Evolutionary conservation across 2,113 vertebrate species (phyloP).

Genomic region (Colaptes auratus): DNA sequence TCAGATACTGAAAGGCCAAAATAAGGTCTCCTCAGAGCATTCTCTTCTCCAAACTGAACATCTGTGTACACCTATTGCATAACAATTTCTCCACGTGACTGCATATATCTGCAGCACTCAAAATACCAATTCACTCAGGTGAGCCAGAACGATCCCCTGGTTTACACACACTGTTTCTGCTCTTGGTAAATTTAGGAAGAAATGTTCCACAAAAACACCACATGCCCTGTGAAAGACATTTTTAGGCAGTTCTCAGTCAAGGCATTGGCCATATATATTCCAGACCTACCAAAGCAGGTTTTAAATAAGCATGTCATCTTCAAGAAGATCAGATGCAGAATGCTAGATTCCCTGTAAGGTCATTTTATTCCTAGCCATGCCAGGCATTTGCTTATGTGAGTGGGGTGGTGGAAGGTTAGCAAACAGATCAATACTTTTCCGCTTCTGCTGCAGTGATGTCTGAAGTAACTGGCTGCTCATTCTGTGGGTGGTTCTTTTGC

Average conservation of each 20-base stretch:
- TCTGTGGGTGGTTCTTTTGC: not conserved
- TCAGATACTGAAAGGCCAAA: too few species aligned
- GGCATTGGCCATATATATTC: not conserved
- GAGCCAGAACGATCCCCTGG: not conserved
- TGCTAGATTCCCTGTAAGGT: not conserved
- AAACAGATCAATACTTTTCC: not conserved
- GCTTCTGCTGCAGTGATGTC: not conserved
- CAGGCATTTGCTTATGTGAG: not conserved
- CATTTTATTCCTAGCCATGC: not conserved
- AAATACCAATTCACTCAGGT: not conserved
- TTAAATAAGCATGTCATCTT: not conserved
- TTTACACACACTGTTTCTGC: not conserved
- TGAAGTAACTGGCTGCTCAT: not conserved
- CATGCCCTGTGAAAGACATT: not conserved
- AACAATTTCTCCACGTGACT: fast-evolving
- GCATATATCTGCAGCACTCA: not conserved
- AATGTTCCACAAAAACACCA: not conserved
- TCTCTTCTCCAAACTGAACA: too few species aligned
- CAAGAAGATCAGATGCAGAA: not conserved
- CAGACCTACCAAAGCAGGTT: not conserved
- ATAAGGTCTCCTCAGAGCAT: too few species aligned
- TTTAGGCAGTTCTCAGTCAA: not conserved
- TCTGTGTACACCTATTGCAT: not conserved
- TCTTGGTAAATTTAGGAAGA: not conserved
- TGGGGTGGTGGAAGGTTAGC: not conserved